Evolutionary conservation across 2,797 vertebrate species (phyloP), one percentile per base, ranked within the genome.

Genomic region (Acridotheres tristis): DNA sequence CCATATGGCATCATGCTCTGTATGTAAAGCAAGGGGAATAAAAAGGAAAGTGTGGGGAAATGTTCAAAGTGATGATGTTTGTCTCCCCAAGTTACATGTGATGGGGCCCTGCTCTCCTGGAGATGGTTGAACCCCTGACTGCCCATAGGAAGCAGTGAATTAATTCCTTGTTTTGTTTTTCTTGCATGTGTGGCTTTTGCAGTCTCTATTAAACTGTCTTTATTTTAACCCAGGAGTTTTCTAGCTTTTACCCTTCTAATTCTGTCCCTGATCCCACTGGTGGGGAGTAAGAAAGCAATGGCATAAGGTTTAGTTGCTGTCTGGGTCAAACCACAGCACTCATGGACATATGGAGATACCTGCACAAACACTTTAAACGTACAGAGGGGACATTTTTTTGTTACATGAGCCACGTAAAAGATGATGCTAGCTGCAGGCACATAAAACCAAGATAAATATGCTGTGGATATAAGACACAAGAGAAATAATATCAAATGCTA

Each of bases 391-490:
- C 3, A 13, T 38, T 42, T 51, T 57, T 75, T 85, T 78, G 8
- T 74, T 58, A 16, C 8, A 7, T 50, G 16, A 61, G 5, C 22
- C 74, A 7, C 1, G 0, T 66, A 57, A 66, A 84, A 10, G 12
- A 66, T 0, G 0, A 29, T 40, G 16, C 1, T 25, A n/a, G 7
- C 16, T 59, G 21, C 9, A 42, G 17, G 10, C 7, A 25, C 11
- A 34, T 32, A 32, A 69, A 86, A 23, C 13, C 12, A 54, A 78
- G 20, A 10, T 16, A 78, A 42, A 54, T 67, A 42, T 26, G 1
- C 16, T 58, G 26, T 67, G 32, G 5, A 1, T 59, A 40, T 51
- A 61, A 42, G 13, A 43, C 57, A 62, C 9, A 59, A 36, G 10
- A 51, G 5, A 13, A 54, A 59, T 40, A 59, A 26, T 61, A 50